Conservation (phyloP, 2,888 invertebrate genomes). For the Piscicola geometra region DNA sequence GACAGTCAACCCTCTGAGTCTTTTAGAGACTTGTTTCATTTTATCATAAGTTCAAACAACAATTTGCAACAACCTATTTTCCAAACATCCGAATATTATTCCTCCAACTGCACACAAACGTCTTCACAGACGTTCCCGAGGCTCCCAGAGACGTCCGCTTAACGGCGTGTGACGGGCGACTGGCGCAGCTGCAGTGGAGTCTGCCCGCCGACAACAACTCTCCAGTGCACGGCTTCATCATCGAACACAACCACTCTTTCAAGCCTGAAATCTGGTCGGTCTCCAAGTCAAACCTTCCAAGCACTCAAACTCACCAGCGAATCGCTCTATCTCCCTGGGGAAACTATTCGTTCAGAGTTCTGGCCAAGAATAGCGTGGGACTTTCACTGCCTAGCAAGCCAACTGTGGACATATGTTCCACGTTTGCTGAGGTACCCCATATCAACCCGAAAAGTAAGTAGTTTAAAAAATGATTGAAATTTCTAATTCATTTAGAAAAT, state of each 20-base stretch:
- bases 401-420: slow-evolving; percentile 36
- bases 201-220: slow-evolving; percentile 42
- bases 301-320: slow-evolving; percentile 41
- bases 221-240: slow-evolving; percentile 43
- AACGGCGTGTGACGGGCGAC: slow-evolving; percentile 40
- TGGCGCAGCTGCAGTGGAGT: slow-evolving; percentile 43
- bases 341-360: slow-evolving; percentile 43
- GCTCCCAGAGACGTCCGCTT: slow-evolving; percentile 43
- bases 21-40: no score
- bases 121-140: slow-evolving; percentile 43
- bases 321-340: slow-evolving; percentile 45
- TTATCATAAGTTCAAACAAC: no score
- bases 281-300: slow-evolving; percentile 39
- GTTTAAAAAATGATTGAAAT: neutral
- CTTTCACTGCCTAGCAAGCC: slow-evolving; percentile 39
- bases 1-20: no score
- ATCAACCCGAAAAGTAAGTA: slow-evolving; percentile 41
- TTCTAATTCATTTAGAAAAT: no score
- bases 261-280: slow-evolving; percentile 41
- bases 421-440: slow-evolving; percentile 42
- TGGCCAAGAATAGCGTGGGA: slow-evolving; percentile 41
- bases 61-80: no score
- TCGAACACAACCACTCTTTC: slow-evolving; percentile 45
- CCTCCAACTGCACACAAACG: no score
- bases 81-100: no score